Evolutionary conservation across 2,113 vertebrate genomes (phyloP).

Genomic region (Oreochromis tanganicae): DNA sequence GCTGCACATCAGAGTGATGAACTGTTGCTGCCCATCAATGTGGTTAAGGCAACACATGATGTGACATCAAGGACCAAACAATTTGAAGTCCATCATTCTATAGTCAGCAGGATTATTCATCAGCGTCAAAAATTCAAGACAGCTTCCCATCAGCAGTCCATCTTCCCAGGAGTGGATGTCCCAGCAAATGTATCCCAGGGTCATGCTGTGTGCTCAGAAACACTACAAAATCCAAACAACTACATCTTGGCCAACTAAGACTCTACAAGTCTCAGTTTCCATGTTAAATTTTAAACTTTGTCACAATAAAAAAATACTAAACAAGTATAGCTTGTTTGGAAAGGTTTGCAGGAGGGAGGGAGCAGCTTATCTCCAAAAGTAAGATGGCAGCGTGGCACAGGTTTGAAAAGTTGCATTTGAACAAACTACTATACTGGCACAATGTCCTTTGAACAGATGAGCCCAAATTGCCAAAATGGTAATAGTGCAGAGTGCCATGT

Average conservation of each 20-base stretch:
- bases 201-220: neutral
- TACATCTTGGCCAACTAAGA: neutral
- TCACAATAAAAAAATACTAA: neutral
- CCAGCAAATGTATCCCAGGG: neutral
- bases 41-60: neutral
- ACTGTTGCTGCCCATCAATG: neutral
- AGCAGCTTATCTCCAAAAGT: neutral
- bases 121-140: neutral
- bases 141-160: neutral
- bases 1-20: neutral
- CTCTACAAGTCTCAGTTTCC: neutral
- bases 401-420: neutral
- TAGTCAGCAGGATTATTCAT: neutral
- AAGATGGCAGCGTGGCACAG: fast-evolving
- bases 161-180: neutral
- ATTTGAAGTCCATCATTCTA: neutral
- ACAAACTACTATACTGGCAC: neutral
- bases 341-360: neutral
- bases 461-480: neutral
- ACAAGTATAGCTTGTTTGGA: neutral
- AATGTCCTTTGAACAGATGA: neutral
- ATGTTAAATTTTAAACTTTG: neutral
- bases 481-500: neutral
- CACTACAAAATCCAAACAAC: neutral
- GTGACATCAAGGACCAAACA: neutral